phyloP scores from a whole-genome alignment of 92 coral and sea anemone species.

The Parazoanthus atlanticus region DNA sequence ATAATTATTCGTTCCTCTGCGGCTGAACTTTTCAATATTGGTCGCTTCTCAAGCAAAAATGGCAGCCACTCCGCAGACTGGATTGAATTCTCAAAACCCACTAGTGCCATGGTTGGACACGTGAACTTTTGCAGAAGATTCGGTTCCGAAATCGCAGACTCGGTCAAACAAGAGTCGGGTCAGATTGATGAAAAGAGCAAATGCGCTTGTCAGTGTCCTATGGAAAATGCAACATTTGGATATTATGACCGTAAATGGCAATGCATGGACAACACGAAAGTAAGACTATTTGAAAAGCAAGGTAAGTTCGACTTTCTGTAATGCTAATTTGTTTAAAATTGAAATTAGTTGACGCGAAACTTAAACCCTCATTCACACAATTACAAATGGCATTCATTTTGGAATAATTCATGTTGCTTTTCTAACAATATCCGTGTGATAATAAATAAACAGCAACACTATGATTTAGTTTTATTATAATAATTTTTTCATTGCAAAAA shows the following conservation, averaged over 20 bases:
- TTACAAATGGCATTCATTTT: no score
- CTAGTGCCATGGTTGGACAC: not conserved
- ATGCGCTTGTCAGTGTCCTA: slow-evolving; percentile 10
- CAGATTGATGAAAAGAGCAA: not conserved
- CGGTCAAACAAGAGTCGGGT: not conserved
- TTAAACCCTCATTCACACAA: not conserved
- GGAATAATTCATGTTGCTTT: no score
- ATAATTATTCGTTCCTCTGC: not conserved
- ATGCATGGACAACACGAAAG: slow-evolving; percentile 13
- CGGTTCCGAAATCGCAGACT: not conserved
- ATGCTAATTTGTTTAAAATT: not conserved
- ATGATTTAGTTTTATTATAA: no score
- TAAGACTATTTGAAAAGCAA: not conserved
- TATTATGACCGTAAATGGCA: slow-evolving; percentile 16
- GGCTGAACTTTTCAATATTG: slow-evolving; percentile 14
- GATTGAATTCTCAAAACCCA: not conserved
- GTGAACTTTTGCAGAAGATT: not conserved
- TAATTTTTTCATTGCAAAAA: no score
- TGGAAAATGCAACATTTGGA: slow-evolving; percentile 25
- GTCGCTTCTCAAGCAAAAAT: slow-evolving; percentile 19
- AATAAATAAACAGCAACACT: no score
- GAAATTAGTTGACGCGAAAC: not conserved
- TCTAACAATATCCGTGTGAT: no score
- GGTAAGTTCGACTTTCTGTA: not conserved
- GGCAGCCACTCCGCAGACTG: slow-evolving; percentile 2